Evolutionary conservation across 2,113 vertebrate species (phyloP).

Genomic region (Dryoscopus gambensis): DNA sequence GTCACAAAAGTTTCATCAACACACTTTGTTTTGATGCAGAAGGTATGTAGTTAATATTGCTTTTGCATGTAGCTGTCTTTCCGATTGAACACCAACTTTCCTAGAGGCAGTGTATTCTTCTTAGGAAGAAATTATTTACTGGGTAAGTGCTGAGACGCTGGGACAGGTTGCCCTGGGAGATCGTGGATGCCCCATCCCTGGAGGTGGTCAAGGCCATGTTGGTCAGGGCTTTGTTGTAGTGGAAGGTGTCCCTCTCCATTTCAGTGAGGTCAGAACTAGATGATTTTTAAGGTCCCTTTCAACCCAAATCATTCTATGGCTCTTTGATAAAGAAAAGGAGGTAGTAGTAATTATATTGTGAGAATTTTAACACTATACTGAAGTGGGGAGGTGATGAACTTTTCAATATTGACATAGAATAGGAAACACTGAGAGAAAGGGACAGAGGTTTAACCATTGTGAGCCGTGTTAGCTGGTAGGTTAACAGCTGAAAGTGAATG

Average conservation of each 20-base stretch:
- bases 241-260: background rate
- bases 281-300: background rate
- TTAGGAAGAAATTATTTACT: background rate
- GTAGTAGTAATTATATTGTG: background rate
- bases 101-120: background rate
- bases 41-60: constrained; percentile 72
- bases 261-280: background rate
- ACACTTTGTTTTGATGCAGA: constrained; percentile 89
- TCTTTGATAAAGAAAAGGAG: background rate
- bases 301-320: background rate
- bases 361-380: background rate
- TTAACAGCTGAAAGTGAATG: background rate
- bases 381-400: background rate
- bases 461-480: background rate
- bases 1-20: constrained; percentile 90
- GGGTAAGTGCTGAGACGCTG: background rate
- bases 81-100: background rate
- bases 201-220: background rate
- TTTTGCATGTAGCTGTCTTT: background rate
- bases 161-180: background rate
- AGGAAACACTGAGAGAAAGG: background rate
- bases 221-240: background rate
- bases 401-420: background rate
- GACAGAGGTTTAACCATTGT: background rate
- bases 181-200: background rate